Evolutionary conservation across 2,797 vertebrate genomes (phyloP), one percentile per base, ranked within the genome.

Genomic region (Pteropus rufus): DNA sequence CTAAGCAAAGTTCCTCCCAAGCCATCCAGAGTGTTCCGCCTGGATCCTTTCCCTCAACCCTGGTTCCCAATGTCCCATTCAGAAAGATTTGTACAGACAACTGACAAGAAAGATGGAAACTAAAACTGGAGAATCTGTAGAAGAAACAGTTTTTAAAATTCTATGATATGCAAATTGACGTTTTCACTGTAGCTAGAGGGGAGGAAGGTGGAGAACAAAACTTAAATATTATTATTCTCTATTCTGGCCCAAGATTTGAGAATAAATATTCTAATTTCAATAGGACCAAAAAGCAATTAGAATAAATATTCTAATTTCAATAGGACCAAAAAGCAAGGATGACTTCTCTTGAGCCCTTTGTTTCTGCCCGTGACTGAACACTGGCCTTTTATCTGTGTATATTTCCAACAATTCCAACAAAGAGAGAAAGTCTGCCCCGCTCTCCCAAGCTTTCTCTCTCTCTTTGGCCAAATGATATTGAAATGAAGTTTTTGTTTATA

Each of bases 401-500:
- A 31, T 85, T 76, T 82, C 26, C 3, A 36, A 29, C 39, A 86
- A 39, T 80, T 94, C 29, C n/a, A 62, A 31, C 31, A 73, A 87
- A 95, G 12, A 6, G 49, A 60, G 11, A 76, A 81, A 86, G 31
- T 14, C 7, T 8, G 26, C 4, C 26, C 60, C 23, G 46, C 31
- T 91, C 29, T 67, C 31, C 34, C 24, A 24, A 75, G 21, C 16
- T 62, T 72, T 83, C 24, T 83, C 29, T 11, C 6, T 93, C 46
- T 81, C n/a, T 92, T 29, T 95, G 46, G 39, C 72, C 75, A 95
- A 91, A 91, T 77, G 23, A 46, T 85, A 86, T 5, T 75, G 39
- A 90, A 94, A 46, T 87, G 15, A 79, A 94, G 34, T 58, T 64
- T 69, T 81, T 92, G 26, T 87, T 79, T 84, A 58, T 34, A 39